These are phyloP conservation scores for Poeciliopsis turneri DNA, from an alignment of 2,797 vertebrate genomes.

Conservation along the genomic window DNA sequence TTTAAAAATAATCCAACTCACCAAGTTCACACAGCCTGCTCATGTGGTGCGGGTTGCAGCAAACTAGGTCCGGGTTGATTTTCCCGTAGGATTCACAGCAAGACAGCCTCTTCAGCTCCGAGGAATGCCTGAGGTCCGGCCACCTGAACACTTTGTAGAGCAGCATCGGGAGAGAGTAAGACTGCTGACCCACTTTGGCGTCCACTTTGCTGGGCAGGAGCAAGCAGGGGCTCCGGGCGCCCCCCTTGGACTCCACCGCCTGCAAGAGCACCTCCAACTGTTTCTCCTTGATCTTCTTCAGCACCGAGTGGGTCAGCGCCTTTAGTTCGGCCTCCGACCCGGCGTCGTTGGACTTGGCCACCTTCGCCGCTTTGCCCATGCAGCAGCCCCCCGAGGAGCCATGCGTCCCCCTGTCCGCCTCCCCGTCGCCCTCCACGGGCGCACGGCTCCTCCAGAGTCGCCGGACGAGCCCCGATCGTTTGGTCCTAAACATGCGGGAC, in stretches of 20 bases:
- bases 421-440: conserved; percentile 92
- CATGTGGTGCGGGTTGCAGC: conserved; percentile 98
- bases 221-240: conserved; percentile 90
- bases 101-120: conserved; percentile 93
- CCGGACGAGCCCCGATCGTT: conserved; percentile 98
- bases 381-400: conserved; percentile 89
- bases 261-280: conserved; percentile 93
- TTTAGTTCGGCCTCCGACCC: conserved; percentile 94
- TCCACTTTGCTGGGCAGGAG: conserved; percentile 90
- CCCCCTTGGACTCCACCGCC: conserved; percentile 94
- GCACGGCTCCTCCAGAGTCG: conserved; percentile 98
- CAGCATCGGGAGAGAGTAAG: conserved; percentile 91
- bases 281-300: conserved; percentile 94
- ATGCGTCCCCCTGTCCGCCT: conserved; percentile 86
- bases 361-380: conserved; percentile 88
- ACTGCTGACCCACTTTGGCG: conserved; percentile 88
- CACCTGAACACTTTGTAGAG: conserved; percentile 97
- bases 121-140: conserved; percentile 95
- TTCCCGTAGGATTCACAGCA: conserved; percentile 97
- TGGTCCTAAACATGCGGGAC: conserved; percentile 99
- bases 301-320: conserved; percentile 90
- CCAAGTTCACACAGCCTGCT: conserved; percentile 97
- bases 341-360: conserved; percentile 83
- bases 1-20: conserved; percentile 64
- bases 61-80: conserved; percentile 90